Evolutionary conservation across 1,140 invertebrate genomes (phyloP).

Genomic region (Grapholita molesta): DNA sequence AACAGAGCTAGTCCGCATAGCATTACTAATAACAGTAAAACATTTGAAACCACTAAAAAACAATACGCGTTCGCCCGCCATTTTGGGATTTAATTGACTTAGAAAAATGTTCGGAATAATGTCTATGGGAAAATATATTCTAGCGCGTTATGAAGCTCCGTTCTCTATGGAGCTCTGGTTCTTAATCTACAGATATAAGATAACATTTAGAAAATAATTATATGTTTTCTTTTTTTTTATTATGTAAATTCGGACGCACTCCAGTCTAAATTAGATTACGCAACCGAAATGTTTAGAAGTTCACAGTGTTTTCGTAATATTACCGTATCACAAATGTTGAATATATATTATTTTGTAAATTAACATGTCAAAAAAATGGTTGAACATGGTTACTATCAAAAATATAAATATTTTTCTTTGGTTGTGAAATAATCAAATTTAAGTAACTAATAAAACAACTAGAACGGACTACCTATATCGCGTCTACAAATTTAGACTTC

Average conservation of each 20-base stretch:
- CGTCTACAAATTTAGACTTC: too few relatives aligned
- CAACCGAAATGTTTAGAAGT: background rate
- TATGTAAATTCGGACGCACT: too few relatives aligned
- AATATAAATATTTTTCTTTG: too few relatives aligned
- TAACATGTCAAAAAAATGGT: too few relatives aligned
- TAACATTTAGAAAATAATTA: background rate
- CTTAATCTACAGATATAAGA: background rate
- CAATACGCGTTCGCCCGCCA: constrained; percentile 37
- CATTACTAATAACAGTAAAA: constrained; percentile 60
- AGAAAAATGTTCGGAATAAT: constrained; percentile 61
- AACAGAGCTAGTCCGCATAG: constrained; percentile 21
- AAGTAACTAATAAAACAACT: too few relatives aligned
- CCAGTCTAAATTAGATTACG: too few relatives aligned
- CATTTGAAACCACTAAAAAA: constrained; percentile 55
- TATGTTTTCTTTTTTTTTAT: too few relatives aligned
- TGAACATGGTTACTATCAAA: too few relatives aligned
- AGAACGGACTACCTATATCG: too few relatives aligned
- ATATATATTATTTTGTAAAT: too few relatives aligned
- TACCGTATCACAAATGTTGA: too few relatives aligned
- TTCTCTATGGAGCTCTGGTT: background rate
- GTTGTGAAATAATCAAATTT: too few relatives aligned
- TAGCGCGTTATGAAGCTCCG: constrained; percentile 39
- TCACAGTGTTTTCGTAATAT: background rate
- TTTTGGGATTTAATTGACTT: constrained; percentile 67
- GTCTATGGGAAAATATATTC: constrained; percentile 18